Evolutionary conservation across 2,888 invertebrate genomes (phyloP).

Genomic region (Coleophora deauratella): DNA sequence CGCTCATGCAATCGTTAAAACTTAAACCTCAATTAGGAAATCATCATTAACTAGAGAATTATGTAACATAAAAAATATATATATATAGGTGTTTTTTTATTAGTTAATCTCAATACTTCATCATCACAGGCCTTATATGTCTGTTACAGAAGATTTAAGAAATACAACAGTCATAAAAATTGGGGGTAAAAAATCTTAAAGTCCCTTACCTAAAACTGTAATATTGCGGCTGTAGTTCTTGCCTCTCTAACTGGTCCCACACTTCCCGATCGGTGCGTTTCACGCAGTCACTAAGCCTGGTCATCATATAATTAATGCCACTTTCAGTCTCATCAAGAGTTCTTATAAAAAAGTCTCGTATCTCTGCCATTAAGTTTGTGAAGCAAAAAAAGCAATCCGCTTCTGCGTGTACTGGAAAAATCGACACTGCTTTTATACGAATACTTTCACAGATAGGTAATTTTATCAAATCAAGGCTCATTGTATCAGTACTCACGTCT

Average conservation of each 20-base stretch:
- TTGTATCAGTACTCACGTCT: constrained; percentile 72
- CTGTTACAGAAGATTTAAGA: too few relatives aligned
- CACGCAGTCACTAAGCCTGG: constrained; percentile 82
- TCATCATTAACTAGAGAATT: too few relatives aligned
- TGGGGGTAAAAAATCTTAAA: too few relatives aligned
- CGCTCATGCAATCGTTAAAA: too few relatives aligned
- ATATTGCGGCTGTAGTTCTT: constrained; percentile 95
- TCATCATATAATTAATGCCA: constrained; percentile 95
- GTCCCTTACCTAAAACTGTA: constrained; percentile 88
- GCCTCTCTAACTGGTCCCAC: constrained; percentile 83
- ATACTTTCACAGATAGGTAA: not conserved
- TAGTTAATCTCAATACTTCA: too few relatives aligned
- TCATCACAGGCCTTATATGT: too few relatives aligned
- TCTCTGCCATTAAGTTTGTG: constrained; percentile 98
- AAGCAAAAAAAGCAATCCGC: constrained; percentile 99
- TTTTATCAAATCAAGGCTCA: not conserved
- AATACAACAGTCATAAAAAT: too few relatives aligned
- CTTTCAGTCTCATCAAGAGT: constrained; percentile 94
- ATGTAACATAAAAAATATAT: too few relatives aligned
- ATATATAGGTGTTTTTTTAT: too few relatives aligned
- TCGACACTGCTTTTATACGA: not conserved
- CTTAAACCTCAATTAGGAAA: too few relatives aligned
- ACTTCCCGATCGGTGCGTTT: constrained; percentile 84
- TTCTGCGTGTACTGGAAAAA: constrained; percentile 87
- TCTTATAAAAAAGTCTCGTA: constrained; percentile 97